Base-by-base conservation (phyloP, 2,888 invertebrate genomes). In the Yponomeuta sedellus region DNA sequence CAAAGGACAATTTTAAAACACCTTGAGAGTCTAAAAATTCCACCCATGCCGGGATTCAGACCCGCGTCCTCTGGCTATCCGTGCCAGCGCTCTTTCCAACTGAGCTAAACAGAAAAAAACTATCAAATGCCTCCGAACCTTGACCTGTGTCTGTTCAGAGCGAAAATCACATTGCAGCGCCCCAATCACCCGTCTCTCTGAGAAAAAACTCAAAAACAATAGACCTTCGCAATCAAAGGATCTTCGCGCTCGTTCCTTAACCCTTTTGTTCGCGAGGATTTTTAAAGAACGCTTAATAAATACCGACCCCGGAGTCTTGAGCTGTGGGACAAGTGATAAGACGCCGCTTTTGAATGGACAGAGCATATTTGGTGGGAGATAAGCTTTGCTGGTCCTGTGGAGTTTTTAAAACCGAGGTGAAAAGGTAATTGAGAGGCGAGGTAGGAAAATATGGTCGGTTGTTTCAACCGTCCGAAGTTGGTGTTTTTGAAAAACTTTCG, bases 251-350 rank as follows among this genome's bases (percentile, higher is more conserved):
- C 34, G 25, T 39, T 19, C 39, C 25, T 62, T 62, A 19, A 16
- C n/a, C 39, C 39, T 28, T 62, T 62, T 62, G 61, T 62, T 62
- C 61, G 16, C n/a, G 12, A 62, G 61, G 61, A 34, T 62, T 62
- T 62, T 62, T 62, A 62, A 62, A 62, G 61, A 28, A 62, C 28
- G 28, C 61, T 62, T 62, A 62, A 62, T 62, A 62, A 62, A 62
- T 62, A 28, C 61, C n/a, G 34, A 34, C 16, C n/a, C n/a, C 12
- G 34, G 44, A 19, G 58, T 25, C 25, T 20, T 3, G 1, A 12
- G 59, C 20, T 59, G 59, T 59, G 22, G 59, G 4, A 25, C 22
- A 59, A 20, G 20, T 59, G 44, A 52, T 52, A 52, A 52, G 44
- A 16, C 44, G 44, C 16, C 44, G 44, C 44, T 52, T 52, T 52